These are phyloP conservation scores for Diplolepis rosae DNA, from an alignment of 2,888 invertebrate genomes.

Conservation along the genomic window DNA sequence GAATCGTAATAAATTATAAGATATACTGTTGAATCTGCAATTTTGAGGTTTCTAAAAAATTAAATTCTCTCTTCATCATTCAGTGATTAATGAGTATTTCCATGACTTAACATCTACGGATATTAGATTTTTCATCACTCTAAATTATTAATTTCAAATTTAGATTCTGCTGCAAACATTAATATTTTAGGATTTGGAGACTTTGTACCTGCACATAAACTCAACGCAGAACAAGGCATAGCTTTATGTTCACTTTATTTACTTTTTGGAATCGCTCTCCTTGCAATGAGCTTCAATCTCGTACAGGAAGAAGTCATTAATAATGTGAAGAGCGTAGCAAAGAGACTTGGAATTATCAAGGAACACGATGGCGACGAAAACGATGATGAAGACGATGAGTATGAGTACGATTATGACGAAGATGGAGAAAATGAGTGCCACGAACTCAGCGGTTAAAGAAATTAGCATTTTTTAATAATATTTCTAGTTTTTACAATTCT, in stretches of 20 bases:
- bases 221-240: constrained; percentile 78
- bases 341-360: constrained; percentile 90
- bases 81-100: neutral
- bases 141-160: constrained; percentile 1
- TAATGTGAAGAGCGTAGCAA: constrained; percentile 90
- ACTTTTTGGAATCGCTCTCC: constrained; percentile 92
- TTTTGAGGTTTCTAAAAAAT: neutral
- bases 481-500: neutral
- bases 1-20: no score
- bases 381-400: constrained; percentile 68
- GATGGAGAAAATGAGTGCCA: constrained; percentile 54
- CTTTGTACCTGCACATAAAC: constrained; percentile 89
- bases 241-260: constrained; percentile 94
- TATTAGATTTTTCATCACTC: constrained; percentile 23
- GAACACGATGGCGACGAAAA: constrained; percentile 80
- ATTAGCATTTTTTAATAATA: constrained; percentile 11
- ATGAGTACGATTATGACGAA: constrained; percentile 58
- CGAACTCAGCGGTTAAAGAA: constrained; percentile 45
- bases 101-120: neutral
- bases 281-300: constrained; percentile 97
- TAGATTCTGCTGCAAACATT: constrained; percentile 14
- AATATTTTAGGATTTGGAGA: constrained; percentile 83
- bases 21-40: no score
- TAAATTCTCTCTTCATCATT: constrained; percentile 2
- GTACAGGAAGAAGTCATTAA: constrained; percentile 95